phyloP scores from a whole-genome alignment of 2,888 invertebrate species.

The Magallana nippona region DNA sequence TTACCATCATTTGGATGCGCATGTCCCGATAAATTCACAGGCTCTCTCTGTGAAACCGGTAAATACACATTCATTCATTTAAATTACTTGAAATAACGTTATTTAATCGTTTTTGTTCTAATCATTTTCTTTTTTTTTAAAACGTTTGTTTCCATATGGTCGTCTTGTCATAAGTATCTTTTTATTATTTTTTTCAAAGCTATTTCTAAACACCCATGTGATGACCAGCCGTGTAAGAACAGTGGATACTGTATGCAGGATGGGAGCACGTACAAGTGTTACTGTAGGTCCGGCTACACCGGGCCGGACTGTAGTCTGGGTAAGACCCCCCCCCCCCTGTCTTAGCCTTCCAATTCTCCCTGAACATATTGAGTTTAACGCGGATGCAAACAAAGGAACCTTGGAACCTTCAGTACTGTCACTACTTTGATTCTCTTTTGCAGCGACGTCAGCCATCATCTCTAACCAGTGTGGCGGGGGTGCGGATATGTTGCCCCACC shows the following conservation, averaged over 20 bases:
- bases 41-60: background rate
- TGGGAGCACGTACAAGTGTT: background rate
- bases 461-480: background rate
- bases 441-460: background rate
- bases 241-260: conserved; percentile 14
- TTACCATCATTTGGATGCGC: background rate
- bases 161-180: background rate
- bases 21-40: background rate
- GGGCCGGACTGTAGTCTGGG: conserved; percentile 2
- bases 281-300: conserved; percentile 21
- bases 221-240: conserved; percentile 27
- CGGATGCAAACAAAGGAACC: too few species aligned
- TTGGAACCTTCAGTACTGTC: too few species aligned
- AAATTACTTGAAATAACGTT: background rate
- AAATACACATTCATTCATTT: background rate
- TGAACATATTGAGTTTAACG: too few species aligned
- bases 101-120: too few species aligned
- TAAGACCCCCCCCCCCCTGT: background rate
- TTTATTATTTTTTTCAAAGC: background rate
- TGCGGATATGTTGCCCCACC: conserved; percentile 10
- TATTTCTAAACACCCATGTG: background rate
- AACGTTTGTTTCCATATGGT: background rate
- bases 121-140: background rate
- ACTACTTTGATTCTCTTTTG: background rate
- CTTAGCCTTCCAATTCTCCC: too few species aligned